phyloP scores from a whole-genome alignment of 2,113 vertebrate species.

The Scalopus aquaticus region DNA sequence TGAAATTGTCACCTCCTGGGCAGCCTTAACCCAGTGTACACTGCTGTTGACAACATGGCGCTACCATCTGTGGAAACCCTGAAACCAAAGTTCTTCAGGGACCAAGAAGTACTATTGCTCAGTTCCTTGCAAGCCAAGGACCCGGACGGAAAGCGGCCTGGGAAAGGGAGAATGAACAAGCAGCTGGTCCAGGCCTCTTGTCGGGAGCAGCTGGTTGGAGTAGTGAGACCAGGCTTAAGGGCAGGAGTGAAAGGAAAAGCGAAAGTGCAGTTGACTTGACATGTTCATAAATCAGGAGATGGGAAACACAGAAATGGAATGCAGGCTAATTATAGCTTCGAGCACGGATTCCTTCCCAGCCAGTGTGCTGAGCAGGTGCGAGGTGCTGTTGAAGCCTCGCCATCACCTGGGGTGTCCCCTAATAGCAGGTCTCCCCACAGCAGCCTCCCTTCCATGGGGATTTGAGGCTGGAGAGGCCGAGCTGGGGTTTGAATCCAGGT shows the following conservation, averaged over 20 bases:
- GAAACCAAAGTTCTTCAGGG: neutral
- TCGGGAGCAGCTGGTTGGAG: neutral
- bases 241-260: neutral
- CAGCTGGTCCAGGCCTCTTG: neutral
- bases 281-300: neutral
- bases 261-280: fast-evolving
- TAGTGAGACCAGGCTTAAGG: neutral
- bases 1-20: constrained; percentile 55
- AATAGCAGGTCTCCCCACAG: fast-evolving
- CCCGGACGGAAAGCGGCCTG: neutral
- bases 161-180: neutral
- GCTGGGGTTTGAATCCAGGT: neutral
- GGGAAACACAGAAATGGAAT: fast-evolving
- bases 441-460: fast-evolving
- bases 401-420: too few species aligned
- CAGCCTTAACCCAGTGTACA: constrained; percentile 48
- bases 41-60: neutral
- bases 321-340: fast-evolving
- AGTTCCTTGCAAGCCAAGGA: neutral
- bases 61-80: constrained; percentile 43
- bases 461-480: too few species aligned
- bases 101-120: neutral
- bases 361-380: neutral
- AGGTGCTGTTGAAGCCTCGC: fast-evolving
- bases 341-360: fast-evolving